These are phyloP conservation scores for Anthoptus insignis DNA, from an alignment of 2,888 invertebrate genomes.

Conservation along the genomic window DNA sequence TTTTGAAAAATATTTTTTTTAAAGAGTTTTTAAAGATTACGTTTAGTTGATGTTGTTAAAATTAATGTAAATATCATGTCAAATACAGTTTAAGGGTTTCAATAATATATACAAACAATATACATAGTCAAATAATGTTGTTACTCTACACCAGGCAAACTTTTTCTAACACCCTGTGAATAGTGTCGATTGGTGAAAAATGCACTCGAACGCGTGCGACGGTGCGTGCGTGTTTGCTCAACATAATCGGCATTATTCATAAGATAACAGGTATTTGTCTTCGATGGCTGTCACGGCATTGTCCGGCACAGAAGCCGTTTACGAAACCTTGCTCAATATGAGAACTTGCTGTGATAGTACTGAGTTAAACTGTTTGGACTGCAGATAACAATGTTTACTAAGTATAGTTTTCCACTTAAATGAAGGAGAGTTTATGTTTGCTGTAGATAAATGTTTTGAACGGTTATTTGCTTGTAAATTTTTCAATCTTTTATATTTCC, in stretches of 20 bases:
- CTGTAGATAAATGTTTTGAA: constrained; percentile 13
- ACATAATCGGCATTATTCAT: constrained; percentile 86
- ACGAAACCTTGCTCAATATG: constrained; percentile 78
- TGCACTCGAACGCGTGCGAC: constrained; percentile 74
- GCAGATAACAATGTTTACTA: constrained; percentile 58
- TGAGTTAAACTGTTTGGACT: too few relatives aligned
- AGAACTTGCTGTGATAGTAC: too few relatives aligned
- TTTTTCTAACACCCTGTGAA: constrained; percentile 67
- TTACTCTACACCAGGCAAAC: not conserved
- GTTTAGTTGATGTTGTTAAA: too few relatives aligned
- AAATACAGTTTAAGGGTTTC: too few relatives aligned
- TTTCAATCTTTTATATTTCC: too few relatives aligned
- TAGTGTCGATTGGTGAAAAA: constrained; percentile 78
- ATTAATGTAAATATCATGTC: too few relatives aligned
- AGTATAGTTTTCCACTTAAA: constrained; percentile 18
- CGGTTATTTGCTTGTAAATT: constrained; percentile 6
- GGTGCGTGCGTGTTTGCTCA: constrained; percentile 80
- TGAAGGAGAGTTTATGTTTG: constrained; percentile 24
- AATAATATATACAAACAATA: too few relatives aligned
- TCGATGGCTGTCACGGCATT: constrained; percentile 78
- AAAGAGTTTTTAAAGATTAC: too few relatives aligned
- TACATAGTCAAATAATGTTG: not conserved
- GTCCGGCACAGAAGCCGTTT: constrained; percentile 73
- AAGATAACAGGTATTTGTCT: constrained; percentile 85
- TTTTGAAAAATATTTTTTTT: too few relatives aligned